phyloP scores from a whole-genome alignment of 2,888 invertebrate species.

The Drosophila neotestacea region DNA sequence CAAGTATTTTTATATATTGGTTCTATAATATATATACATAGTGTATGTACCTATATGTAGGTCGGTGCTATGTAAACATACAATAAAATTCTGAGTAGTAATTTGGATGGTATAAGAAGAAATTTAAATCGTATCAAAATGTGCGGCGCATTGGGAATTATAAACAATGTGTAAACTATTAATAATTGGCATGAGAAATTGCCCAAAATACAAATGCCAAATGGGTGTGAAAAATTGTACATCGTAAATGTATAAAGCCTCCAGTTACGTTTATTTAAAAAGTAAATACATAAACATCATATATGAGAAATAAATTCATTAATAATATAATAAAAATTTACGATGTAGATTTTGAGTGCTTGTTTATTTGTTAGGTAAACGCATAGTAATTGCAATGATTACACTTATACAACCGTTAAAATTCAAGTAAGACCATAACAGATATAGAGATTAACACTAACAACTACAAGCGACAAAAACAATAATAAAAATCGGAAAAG shows the following conservation, averaged over 20 bases:
- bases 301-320: slow-evolving; percentile 16
- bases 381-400: slow-evolving; percentile 17
- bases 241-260: slow-evolving; percentile 30
- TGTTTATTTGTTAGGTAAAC: slow-evolving; percentile 15
- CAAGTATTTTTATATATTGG: slow-evolving; percentile 6
- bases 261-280: slow-evolving; percentile 6
- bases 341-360: slow-evolving; percentile 11
- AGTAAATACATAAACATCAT: background rate
- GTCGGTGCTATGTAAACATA: slow-evolving; percentile 6
- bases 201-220: slow-evolving; percentile 31
- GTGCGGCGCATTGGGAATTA: slow-evolving; percentile 26
- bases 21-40: slow-evolving; percentile 1
- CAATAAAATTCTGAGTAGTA: slow-evolving; percentile 18
- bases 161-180: slow-evolving; percentile 58
- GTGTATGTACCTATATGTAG: background rate
- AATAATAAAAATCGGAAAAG: background rate
- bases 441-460: slow-evolving; percentile 1
- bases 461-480: background rate
- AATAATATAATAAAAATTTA: slow-evolving; percentile 35
- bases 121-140: slow-evolving; percentile 43
- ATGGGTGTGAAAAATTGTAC: slow-evolving; percentile 40
- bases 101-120: slow-evolving; percentile 44
- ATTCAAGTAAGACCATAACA: background rate
- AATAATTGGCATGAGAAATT: slow-evolving; percentile 46
- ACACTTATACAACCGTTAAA: slow-evolving; percentile 19